Conservation (phyloP, 2,113 vertebrate genomes). For the Bucco capensis region DNA sequence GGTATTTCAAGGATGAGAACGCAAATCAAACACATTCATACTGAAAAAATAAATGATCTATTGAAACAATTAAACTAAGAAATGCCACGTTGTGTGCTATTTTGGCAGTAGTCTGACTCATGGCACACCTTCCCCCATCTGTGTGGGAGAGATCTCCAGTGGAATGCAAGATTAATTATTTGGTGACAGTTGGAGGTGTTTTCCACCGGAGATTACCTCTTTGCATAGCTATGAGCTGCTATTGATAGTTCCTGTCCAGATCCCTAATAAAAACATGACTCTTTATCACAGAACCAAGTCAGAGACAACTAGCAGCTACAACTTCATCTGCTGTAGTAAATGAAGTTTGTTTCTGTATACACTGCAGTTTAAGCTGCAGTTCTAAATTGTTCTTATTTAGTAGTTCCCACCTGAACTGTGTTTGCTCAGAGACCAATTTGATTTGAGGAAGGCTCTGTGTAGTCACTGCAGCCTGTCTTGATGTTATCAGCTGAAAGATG, state of each 20-base stretch:
- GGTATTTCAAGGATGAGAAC: constrained; percentile 1
- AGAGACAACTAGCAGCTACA: neutral
- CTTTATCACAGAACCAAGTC: neutral
- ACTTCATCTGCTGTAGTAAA: neutral
- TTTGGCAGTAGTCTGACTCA: constrained; percentile 45
- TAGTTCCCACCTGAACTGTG: neutral
- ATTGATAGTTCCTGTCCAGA: neutral
- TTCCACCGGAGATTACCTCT: constrained; percentile 7
- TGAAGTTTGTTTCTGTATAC: neutral
- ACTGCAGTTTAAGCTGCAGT: neutral
- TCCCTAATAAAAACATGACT: neutral
- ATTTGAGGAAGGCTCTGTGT: neutral
- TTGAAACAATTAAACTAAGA: constrained; percentile 29
- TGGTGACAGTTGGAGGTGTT: neutral
- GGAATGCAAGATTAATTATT: constrained; percentile 50
- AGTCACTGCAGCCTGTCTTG: constrained; percentile 17
- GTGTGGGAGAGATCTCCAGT: constrained; percentile 39
- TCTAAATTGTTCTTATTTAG: neutral
- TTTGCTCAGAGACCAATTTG: constrained; percentile 1
- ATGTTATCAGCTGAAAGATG: constrained; percentile 19
- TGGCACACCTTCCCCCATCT: constrained; percentile 43
- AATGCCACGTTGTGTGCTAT: neutral
- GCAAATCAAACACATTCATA: neutral
- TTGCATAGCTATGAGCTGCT: constrained; percentile 4
- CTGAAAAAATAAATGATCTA: neutral